These are phyloP conservation scores for Holothuria scabra DNA, from an alignment of 53 echinoderm and acorn worm genomes.

Conservation along the genomic window DNA sequence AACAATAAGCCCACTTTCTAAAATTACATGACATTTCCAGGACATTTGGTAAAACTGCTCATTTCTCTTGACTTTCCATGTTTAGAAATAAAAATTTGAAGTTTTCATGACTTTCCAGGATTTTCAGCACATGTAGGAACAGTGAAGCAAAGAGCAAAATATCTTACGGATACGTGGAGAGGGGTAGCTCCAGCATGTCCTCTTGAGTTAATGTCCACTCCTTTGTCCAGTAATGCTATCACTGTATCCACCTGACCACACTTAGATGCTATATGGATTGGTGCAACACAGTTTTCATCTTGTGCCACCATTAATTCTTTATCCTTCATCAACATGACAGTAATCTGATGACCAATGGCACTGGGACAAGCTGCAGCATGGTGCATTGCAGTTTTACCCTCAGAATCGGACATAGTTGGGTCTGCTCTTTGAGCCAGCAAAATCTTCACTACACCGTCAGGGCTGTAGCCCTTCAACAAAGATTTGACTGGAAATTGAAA, in stretches of 20 bases:
- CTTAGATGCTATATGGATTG: constrained; percentile 89
- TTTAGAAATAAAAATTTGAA: no score
- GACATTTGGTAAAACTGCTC: no score
- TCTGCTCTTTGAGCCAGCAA: constrained; percentile 77
- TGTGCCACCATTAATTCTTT: constrained; percentile 38
- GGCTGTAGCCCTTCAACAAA: constrained; percentile 73
- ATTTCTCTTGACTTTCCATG: no score
- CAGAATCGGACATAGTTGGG: constrained; percentile 65
- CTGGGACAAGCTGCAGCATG: constrained; percentile 69
- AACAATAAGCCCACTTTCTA: no score
- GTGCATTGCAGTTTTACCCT: constrained; percentile 83
- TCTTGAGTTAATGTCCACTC: constrained; percentile 82
- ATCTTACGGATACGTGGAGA: constrained; percentile 93
- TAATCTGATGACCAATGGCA: constrained; percentile 66
- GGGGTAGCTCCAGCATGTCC: constrained; percentile 88
- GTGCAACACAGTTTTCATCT: constrained; percentile 76
- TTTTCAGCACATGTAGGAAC: no score
- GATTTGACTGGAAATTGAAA: constrained; percentile 45
- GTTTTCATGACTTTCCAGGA: no score
- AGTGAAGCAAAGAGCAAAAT: neutral
- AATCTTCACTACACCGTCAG: constrained; percentile 65
- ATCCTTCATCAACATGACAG: constrained; percentile 64
- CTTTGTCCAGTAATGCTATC: constrained; percentile 78
- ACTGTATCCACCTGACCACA: constrained; percentile 83
- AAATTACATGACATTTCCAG: no score